Conservation (phyloP, 2,888 invertebrate genomes). For the Hypolimnas misippus region DNA sequence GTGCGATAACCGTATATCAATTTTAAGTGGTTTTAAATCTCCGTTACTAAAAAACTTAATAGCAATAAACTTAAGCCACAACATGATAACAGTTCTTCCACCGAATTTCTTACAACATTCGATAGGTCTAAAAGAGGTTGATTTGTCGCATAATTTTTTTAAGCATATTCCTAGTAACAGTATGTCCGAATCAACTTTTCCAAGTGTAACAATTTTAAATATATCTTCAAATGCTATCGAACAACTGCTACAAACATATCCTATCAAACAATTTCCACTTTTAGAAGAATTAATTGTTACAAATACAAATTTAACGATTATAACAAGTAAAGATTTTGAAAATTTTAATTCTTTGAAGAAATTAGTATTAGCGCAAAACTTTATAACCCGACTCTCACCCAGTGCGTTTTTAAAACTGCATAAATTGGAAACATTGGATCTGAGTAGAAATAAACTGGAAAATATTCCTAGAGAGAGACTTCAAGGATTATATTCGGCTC, state of each 20-base stretch:
- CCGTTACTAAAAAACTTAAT: slow-evolving; percentile 89
- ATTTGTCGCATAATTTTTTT: slow-evolving; percentile 91
- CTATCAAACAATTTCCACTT: slow-evolving; percentile 88
- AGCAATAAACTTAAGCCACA: slow-evolving; percentile 90
- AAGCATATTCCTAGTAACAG: slow-evolving; percentile 91
- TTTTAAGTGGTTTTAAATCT: slow-evolving; percentile 90
- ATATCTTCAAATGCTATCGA: slow-evolving; percentile 92
- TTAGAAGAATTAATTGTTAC: slow-evolving; percentile 92
- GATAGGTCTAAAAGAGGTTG: slow-evolving; percentile 88
- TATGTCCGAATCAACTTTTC: slow-evolving; percentile 89
- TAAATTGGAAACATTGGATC: slow-evolving; percentile 90
- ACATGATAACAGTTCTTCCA: slow-evolving; percentile 89
- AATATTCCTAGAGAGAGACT: slow-evolving; percentile 92
- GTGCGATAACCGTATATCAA: slow-evolving; percentile 89
- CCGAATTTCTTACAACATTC: slow-evolving; percentile 92
- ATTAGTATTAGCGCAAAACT: slow-evolving; percentile 88
- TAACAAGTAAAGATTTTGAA: slow-evolving; percentile 93
- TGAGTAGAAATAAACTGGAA: slow-evolving; percentile 93
- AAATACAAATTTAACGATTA: slow-evolving; percentile 90
- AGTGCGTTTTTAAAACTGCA: slow-evolving; percentile 92
- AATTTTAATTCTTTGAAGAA: slow-evolving; percentile 91
- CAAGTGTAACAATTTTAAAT: slow-evolving; percentile 90
- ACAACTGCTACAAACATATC: slow-evolving; percentile 88
- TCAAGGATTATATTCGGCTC: slow-evolving; percentile 89
- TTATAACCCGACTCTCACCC: slow-evolving; percentile 91